phyloP scores from a whole-genome alignment of 1,140 invertebrate genomes.

The Conus betulinus region DNA sequence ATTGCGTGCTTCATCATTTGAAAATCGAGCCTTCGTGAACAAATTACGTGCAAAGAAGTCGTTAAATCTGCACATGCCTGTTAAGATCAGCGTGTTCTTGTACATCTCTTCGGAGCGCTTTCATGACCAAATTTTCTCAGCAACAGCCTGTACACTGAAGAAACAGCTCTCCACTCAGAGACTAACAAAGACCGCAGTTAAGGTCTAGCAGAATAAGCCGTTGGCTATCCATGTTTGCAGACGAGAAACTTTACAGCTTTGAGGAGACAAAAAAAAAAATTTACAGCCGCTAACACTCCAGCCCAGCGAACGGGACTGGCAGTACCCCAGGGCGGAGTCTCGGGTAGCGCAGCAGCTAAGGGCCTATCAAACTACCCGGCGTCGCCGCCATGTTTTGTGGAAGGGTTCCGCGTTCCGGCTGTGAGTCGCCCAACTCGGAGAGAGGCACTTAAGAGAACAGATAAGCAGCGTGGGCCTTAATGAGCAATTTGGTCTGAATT shows the following conservation, averaged over 20 bases:
- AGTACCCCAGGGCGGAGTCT: background rate
- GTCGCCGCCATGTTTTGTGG: background rate
- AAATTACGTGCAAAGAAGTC: background rate
- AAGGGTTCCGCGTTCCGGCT: background rate
- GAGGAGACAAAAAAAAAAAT: background rate
- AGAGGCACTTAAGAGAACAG: background rate
- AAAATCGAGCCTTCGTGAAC: background rate
- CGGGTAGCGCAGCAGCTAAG: background rate
- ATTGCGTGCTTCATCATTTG: background rate
- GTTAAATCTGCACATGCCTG: background rate
- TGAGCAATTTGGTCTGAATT: slow-evolving; percentile 29
- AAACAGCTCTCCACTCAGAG: background rate
- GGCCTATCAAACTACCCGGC: background rate
- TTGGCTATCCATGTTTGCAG: background rate
- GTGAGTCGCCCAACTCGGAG: background rate
- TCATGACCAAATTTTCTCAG: background rate
- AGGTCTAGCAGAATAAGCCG: background rate
- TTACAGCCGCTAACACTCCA: background rate
- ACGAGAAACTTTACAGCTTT: slow-evolving; percentile 18
- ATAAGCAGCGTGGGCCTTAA: slow-evolving; percentile 10
- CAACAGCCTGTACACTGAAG: background rate
- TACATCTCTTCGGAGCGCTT: background rate
- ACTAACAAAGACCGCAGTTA: background rate
- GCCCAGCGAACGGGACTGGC: background rate
- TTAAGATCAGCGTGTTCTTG: no score